phyloP scores from a whole-genome alignment of 92 coral and sea anemone species.

The Metridium senile region DNA sequence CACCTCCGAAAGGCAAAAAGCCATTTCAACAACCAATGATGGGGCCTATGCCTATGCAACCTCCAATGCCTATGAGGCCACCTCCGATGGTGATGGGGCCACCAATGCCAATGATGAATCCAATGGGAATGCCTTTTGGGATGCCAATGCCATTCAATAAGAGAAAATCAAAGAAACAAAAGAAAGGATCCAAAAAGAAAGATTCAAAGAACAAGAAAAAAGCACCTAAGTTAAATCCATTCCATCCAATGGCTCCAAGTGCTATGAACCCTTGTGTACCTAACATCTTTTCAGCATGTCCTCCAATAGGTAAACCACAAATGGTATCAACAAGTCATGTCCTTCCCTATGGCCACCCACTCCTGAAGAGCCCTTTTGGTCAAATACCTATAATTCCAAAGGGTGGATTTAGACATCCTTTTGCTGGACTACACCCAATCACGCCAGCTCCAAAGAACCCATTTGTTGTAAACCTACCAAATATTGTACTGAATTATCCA shows the following conservation, averaged over 20 bases:
- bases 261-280: constrained; percentile 48
- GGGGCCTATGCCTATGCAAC: constrained; percentile 29
- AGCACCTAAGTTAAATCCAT: neutral
- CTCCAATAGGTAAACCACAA: constrained; percentile 37
- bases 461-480: constrained; percentile 26
- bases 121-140: neutral
- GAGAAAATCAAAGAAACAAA: neutral
- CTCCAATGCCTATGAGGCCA: neutral
- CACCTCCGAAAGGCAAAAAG: neutral
- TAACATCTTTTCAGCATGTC: constrained; percentile 16
- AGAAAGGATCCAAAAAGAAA: neutral
- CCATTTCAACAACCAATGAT: constrained; percentile 11
- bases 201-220: neutral
- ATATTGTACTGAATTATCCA: constrained; percentile 32
- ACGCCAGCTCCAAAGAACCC: constrained; percentile 29
- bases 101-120: constrained; percentile 11
- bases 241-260: constrained; percentile 28
- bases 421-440: constrained; percentile 27
- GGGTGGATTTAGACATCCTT: constrained; percentile 18
- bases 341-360: constrained; percentile 14
- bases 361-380: neutral
- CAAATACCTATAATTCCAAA: constrained; percentile 1
- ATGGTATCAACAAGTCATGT: constrained; percentile 21
- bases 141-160: constrained; percentile 11
- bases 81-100: constrained; percentile 21